Conservation (phyloP, 2,113 vertebrate species). For the Sphyrna mokarran region DNA sequence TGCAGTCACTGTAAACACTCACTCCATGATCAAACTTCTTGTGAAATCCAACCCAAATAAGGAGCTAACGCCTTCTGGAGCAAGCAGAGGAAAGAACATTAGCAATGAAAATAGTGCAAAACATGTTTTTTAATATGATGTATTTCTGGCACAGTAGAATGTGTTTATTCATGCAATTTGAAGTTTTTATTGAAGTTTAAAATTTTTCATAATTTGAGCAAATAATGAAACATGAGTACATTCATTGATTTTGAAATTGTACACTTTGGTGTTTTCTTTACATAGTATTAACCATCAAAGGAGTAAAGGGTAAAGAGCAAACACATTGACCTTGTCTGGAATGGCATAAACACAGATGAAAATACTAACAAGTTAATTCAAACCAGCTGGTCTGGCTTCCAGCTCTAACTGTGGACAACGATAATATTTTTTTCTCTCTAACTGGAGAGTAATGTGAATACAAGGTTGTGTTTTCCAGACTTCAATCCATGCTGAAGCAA, state of each 20-base stretch:
- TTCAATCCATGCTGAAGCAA: background rate
- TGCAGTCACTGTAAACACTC: background rate
- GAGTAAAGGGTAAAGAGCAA: background rate
- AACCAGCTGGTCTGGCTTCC: conserved; percentile 38
- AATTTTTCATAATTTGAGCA: background rate
- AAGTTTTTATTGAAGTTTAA: background rate
- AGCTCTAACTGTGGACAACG: background rate
- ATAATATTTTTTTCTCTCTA: background rate
- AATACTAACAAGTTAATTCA: conserved; percentile 40
- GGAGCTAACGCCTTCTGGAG: background rate
- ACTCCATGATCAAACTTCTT: background rate
- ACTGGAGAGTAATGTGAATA: background rate
- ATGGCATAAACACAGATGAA: conserved; percentile 26
- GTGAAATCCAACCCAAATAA: background rate
- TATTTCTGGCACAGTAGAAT: background rate
- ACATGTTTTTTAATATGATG: background rate
- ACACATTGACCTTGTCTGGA: conserved; percentile 32
- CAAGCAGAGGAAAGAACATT: background rate
- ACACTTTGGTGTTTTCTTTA: background rate
- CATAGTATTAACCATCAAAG: background rate
- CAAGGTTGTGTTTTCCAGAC: background rate
- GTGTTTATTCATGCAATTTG: background rate
- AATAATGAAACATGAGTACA: background rate
- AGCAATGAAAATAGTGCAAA: background rate
- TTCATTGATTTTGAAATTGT: background rate